Conservation (phyloP, 2,113 vertebrate species). For the Tor tambroides region DNA sequence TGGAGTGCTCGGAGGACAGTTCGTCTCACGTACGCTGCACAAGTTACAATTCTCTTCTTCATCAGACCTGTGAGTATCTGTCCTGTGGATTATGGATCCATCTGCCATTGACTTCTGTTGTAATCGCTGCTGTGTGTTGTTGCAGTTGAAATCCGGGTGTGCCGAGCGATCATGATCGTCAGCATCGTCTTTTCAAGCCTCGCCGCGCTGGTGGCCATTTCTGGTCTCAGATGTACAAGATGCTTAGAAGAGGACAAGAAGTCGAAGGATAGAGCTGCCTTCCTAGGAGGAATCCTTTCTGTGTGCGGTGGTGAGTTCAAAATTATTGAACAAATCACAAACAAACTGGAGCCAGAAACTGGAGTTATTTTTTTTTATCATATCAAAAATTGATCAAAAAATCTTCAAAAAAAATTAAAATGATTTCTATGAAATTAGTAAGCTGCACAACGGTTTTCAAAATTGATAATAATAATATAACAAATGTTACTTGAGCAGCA, state of each 20-base stretch:
- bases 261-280: slow-evolving; percentile 80
- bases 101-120: background rate
- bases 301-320: slow-evolving; percentile 80
- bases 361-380: background rate
- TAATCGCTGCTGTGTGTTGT: slow-evolving; percentile 7
- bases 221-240: slow-evolving; percentile 91
- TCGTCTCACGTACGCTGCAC: slow-evolving; percentile 83
- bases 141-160: slow-evolving; percentile 82
- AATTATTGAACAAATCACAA: background rate
- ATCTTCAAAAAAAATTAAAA: background rate
- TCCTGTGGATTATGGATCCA: background rate
- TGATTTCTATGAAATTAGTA: background rate
- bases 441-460: background rate
- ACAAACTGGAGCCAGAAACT: background rate
- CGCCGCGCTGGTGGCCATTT: slow-evolving; percentile 75
- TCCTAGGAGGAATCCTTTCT: slow-evolving; percentile 82
- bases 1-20: slow-evolving; percentile 82
- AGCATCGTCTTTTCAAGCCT: slow-evolving; percentile 82
- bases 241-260: slow-evolving; percentile 81
- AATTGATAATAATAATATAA: background rate
- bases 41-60: slow-evolving; percentile 79
- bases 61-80: slow-evolving; percentile 75
- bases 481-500: no score
- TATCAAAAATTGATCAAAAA: background rate
- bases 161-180: slow-evolving; percentile 84